Evolutionary conservation across 2,113 vertebrate species (phyloP).

Genomic region (Rhombomys opimus): DNA sequence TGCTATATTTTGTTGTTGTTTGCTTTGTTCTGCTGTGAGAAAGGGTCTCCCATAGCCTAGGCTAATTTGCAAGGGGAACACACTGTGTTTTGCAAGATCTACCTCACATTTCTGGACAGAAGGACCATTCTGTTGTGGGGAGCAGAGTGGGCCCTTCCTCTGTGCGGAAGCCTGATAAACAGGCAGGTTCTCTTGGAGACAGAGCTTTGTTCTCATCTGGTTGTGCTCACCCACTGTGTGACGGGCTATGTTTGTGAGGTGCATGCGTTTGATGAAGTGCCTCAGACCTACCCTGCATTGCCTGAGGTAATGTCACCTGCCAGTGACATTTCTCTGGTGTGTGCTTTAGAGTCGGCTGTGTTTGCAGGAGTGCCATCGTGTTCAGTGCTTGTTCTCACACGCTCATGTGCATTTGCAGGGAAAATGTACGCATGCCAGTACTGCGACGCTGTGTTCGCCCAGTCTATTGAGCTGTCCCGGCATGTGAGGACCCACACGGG

Average conservation of each 20-base stretch:
- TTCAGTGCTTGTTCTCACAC: neutral
- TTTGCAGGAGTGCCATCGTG: neutral
- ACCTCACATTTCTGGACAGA: neutral
- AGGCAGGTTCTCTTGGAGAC: neutral
- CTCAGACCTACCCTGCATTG: neutral
- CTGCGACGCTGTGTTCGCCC: constrained; percentile 92
- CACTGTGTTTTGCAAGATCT: neutral
- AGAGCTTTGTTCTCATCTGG: neutral
- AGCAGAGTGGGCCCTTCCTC: neutral
- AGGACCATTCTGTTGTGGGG: neutral
- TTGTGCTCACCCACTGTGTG: neutral
- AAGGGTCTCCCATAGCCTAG: neutral
- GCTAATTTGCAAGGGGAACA: neutral
- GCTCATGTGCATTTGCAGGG: constrained; percentile 83
- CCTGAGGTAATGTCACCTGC: neutral
- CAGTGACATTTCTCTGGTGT: neutral
- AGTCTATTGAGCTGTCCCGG: constrained; percentile 93
- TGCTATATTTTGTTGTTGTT: neutral
- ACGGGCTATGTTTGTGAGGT: neutral
- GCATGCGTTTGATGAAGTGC: neutral
- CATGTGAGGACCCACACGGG: constrained; percentile 94
- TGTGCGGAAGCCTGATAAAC: neutral
- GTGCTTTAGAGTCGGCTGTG: neutral
- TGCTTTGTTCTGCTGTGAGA: neutral
- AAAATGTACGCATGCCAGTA: constrained; percentile 95